phyloP scores from a whole-genome alignment of 2,888 invertebrate species.

The Cyaniris semiargus region DNA sequence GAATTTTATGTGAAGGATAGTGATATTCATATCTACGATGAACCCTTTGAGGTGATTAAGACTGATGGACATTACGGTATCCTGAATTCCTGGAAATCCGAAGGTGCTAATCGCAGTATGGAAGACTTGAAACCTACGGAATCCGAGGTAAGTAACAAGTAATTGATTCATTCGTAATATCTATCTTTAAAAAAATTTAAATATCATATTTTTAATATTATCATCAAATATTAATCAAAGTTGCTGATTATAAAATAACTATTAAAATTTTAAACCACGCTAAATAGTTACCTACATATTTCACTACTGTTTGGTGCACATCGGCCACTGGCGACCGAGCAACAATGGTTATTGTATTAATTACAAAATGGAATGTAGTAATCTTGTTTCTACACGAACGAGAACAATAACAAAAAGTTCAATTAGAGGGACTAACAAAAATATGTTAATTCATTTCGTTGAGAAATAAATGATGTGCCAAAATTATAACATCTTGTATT shows the following conservation, averaged over 20 bases:
- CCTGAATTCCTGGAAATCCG: slow-evolving; percentile 52
- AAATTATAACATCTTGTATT: slow-evolving; percentile 3
- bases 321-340: background rate
- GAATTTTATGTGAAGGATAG: slow-evolving; percentile 68
- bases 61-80: slow-evolving; percentile 56
- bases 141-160: slow-evolving; percentile 51
- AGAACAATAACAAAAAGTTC: background rate
- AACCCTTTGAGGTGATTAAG: slow-evolving; percentile 65
- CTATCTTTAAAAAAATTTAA: no score
- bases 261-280: background rate
- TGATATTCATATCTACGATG: slow-evolving; percentile 80
- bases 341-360: background rate
- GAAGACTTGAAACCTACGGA: slow-evolving; percentile 52
- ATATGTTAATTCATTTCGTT: background rate
- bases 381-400: slow-evolving; percentile 9
- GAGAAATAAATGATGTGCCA: slow-evolving; percentile 19
- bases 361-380: slow-evolving; percentile 14
- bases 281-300: background rate
- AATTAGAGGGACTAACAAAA: background rate
- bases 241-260: background rate
- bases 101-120: slow-evolving; percentile 56
- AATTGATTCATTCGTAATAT: background rate
- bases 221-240: no score
- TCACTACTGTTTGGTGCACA: background rate
- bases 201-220: no score